These are phyloP conservation scores for Drosophila aff. DNA, from an alignment of 1,140 invertebrate species.

Conservation along the genomic window DNA sequence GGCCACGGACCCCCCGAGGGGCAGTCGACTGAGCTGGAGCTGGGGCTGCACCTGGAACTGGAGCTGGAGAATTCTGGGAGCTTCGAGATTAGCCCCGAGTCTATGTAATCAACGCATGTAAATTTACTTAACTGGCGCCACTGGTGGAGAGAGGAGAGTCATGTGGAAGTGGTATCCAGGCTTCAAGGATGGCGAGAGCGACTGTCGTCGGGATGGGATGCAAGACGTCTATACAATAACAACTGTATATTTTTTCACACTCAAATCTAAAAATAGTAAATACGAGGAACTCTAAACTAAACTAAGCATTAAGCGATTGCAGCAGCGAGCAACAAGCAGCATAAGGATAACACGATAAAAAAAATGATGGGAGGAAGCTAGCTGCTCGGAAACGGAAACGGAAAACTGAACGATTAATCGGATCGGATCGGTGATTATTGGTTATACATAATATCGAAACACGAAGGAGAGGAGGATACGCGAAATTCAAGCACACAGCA, in stretches of 20 bases:
- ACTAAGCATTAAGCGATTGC: conserved; percentile 43
- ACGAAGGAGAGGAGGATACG: conserved; percentile 23
- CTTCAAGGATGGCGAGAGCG: conserved; percentile 8
- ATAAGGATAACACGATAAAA: conserved; percentile 8
- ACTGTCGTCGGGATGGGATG: conserved; percentile 9
- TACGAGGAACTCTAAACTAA: conserved; percentile 40
- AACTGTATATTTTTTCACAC: conserved; percentile 82
- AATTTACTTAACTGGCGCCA: conserved; percentile 59
- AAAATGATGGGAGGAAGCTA: neutral
- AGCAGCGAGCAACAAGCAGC: conserved; percentile 18
- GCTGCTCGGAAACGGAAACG: conserved; percentile 14
- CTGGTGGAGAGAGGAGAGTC: conserved; percentile 2
- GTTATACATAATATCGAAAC: conserved; percentile 10
- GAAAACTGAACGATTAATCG: conserved; percentile 9
- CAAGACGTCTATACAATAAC: conserved; percentile 63
- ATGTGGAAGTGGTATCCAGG: conserved; percentile 1
- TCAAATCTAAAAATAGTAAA: conserved; percentile 76
- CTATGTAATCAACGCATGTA: conserved; percentile 58
- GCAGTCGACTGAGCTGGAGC: conserved; percentile 44
- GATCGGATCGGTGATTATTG: conserved; percentile 4
- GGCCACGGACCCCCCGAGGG: conserved; percentile 52
- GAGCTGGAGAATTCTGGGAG: conserved; percentile 3
- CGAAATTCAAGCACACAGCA: conserved; percentile 69
- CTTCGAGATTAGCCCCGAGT: conserved; percentile 13
- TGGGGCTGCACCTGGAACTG: neutral